These are phyloP conservation scores for Eulemur macaco DNA, from an alignment of 2,113 vertebrate species.

Conservation along the genomic window DNA sequence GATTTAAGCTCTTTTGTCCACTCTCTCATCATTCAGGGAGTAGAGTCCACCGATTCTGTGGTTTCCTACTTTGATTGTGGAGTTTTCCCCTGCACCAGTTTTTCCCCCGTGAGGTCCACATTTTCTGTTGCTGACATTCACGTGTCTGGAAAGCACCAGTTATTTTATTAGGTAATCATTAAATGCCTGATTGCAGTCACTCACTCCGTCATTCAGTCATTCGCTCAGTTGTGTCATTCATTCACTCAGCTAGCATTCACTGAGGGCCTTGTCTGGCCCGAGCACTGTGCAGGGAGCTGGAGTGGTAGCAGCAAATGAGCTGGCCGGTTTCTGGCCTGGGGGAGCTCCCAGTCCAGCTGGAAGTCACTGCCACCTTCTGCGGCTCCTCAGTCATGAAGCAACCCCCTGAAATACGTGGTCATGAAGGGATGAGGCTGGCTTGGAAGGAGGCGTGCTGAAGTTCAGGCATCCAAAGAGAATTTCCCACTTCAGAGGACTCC, in stretches of 20 bases:
- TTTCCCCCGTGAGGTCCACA: not conserved
- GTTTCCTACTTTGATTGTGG: not conserved
- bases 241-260: not conserved
- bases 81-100: not conserved
- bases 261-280: not conserved
- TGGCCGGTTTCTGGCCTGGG: not conserved
- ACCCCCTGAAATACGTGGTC: rapidly evolving
- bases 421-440: not conserved
- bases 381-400: not conserved
- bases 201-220: not conserved
- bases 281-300: not conserved
- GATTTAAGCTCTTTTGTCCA: not conserved
- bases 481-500: not conserved
- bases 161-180: not conserved
- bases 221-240: not conserved
- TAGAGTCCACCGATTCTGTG: not conserved
- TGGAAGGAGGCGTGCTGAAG: rapidly evolving
- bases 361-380: not conserved
- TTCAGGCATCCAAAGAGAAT: not conserved
- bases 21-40: not conserved
- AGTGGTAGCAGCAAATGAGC: rapidly evolving
- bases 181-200: not conserved
- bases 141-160: not conserved
- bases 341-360: not conserved
- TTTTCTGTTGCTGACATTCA: not conserved